A percentile compares a stretch with the other conserved stretches of the same genome.
Evolutionary conservation across 2,888 invertebrate species (phyloP).

Genomic region (Eucriotettix oculatus): DNA sequence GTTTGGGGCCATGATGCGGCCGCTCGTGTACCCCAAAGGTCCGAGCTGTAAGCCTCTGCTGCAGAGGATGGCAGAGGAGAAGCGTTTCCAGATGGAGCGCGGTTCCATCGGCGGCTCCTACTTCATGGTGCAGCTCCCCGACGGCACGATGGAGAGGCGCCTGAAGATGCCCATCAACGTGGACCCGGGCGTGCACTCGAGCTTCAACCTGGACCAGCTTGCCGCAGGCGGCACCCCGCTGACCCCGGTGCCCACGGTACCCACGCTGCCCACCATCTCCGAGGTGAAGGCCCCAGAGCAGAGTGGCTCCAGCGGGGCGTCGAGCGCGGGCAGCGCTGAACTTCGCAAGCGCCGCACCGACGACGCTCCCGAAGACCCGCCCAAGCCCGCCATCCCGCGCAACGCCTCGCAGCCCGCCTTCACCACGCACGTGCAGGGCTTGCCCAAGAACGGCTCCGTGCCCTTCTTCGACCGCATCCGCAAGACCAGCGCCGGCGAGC

Average conservation of each 20-base stretch:
- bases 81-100: conserved; percentile 75
- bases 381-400: conserved; percentile 39
- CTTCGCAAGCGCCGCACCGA: conserved; percentile 23
- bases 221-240: conserved; percentile 52
- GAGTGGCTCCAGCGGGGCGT: conserved; percentile 35
- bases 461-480: conserved; percentile 76
- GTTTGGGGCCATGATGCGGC: conserved; percentile 71
- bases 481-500: conserved; percentile 67
- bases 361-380: conserved; percentile 13
- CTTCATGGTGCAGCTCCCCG: conserved; percentile 74
- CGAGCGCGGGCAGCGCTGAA: conserved; percentile 30
- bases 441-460: conserved; percentile 79
- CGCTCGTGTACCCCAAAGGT: conserved; percentile 55
- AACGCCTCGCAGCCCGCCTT: conserved; percentile 81
- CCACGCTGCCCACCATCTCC: conserved; percentile 77
- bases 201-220: conserved; percentile 70
- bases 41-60: conserved; percentile 65
- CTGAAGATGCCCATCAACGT: conserved; percentile 81
- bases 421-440: conserved; percentile 43
- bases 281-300: conserved; percentile 52
- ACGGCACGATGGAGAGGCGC: conserved; percentile 79
- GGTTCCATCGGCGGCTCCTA: conserved; percentile 79
- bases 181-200: conserved; percentile 87
- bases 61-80: conserved; percentile 86
- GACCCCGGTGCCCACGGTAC: conserved; percentile 66